Base-by-base conservation (phyloP, 2,797 vertebrate genomes). In the Geotrypetes seraphini region DNA sequence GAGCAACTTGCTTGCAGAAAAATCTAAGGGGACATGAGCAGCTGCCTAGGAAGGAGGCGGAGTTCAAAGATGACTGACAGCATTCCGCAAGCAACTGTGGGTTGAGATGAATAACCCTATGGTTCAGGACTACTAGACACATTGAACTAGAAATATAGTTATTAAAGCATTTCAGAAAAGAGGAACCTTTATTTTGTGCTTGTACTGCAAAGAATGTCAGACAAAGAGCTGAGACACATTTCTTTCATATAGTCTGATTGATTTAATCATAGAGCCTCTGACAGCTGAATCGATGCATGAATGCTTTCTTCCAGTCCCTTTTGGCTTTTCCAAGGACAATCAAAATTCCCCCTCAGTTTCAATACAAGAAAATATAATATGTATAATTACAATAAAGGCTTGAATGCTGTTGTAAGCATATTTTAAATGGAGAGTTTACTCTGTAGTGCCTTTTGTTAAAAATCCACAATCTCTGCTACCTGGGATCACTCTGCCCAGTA, bases 261-360 rank as follows among this genome's bases (percentile, higher is more conserved):
- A 90, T 87, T 81, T 82, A 85, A 85, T 84, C 79, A 72, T 73
- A 78, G 80, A 75, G 67, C 71, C 42, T 63, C 57, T 71, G 67
- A 78, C 73, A 73, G 81, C 79, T 53, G 74, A 76, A 75, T 78
- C 63, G 53, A 73, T 75, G 66, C 76, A 78, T 47, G 61, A 71
- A 63, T 66, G 73, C 70, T 74, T 62, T 69, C 63, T 66, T 69
- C 62, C 16, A 22, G 57, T 75, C 68, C 76, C 74, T 36, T 34
- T n/a, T 54, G 75, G 83, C 61, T 81, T 72, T 59, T 47, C 71
- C 69, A 74, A 83, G 85, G 79, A 84, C 72, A 73, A 60, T 64
- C 68, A 66, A 55, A 76, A 75, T 60, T 76, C 73, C 74, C 78
- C 28, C 25, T 46, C 45, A 60, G 52, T 51, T 53, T 66, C 59